Evolutionary conservation across 2,113 vertebrate genomes (phyloP), one percentile per base, ranked within the genome.

Genomic region (Prinia subflava): DNA sequence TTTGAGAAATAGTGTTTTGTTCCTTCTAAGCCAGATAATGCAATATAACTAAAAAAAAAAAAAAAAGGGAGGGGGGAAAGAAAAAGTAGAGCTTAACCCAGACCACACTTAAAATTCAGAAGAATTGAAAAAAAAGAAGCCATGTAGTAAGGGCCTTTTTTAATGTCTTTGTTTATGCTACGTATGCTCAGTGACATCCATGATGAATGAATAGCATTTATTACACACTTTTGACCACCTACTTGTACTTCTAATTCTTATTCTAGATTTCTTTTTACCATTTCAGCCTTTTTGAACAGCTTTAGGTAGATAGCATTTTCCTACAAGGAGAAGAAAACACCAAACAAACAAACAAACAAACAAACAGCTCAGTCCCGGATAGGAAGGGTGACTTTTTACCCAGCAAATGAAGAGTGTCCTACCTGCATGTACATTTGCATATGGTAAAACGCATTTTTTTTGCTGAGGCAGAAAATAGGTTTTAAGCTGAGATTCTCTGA

Each of bases 1-100:
- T 87, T 88, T 91, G 85, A 80, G 71, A 95, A 93, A 85, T 73
- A 69, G 3, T 77, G 55, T 62, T 94, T 95, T 87, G 55, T 94
- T 92, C 60, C 35, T 53, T 94, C 55, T 83, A 88, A 86, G 39
- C 28, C 78, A 78, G 42, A 75, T 75, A 92, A 83, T 56, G n/a
- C 60, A 44, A 65, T 52, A 60, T 47, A 76, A 68, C 8, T 8
- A 20, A 46, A 22, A 18, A n/a, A 25, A 5, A 4, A 22, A 28
- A 31, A 9, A 5, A 2, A 39, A 11, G 39, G 39, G 39, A 39
- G 4, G 9, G 5, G 15, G 3, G 15, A 13, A 30, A 35, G 1
- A 8, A 31, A 64, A 57, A 37, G 12, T 24, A 50, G 94, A 70
- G n/a, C 44, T 84, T 79, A 68, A 62, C 17, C 46, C 57, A 67